Conservation (phyloP, 1,140 invertebrate species). For the Drosophila nigrodunni region DNA sequence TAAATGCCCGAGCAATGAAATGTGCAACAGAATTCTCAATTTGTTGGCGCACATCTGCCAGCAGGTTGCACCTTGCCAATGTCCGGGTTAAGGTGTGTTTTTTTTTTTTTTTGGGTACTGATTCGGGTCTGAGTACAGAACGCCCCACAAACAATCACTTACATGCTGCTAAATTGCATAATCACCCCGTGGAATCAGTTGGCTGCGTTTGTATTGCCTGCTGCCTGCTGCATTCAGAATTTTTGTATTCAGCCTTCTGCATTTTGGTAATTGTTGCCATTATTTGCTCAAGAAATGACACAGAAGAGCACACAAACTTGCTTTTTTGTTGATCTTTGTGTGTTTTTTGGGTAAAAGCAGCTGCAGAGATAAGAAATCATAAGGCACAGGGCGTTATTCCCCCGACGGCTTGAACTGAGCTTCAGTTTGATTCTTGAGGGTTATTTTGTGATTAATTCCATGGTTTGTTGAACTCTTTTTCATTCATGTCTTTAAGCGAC, state of each 20-base stretch:
- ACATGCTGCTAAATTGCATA: conserved; percentile 83
- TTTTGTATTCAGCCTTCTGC: conserved; percentile 11
- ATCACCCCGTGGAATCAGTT: conserved; percentile 76
- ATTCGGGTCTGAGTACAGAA: conserved; percentile 45
- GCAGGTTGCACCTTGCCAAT: conserved; percentile 41
- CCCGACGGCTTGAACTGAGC: not conserved
- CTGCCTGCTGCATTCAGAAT: not conserved
- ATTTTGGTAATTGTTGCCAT: conserved; percentile 76
- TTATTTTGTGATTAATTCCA: not conserved
- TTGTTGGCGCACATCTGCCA: conserved; percentile 66
- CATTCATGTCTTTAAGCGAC: not conserved
- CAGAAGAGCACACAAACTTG: conserved; percentile 39
- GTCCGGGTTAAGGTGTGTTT: conserved; percentile 16
- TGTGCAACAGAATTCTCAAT: conserved; percentile 71
- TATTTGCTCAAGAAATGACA: conserved; percentile 80
- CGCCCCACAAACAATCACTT: conserved; percentile 83
- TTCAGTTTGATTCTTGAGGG: not conserved
- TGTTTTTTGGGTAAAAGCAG: conserved; percentile 5
- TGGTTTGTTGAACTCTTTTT: not conserved
- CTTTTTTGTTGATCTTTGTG: not conserved
- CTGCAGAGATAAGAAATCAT: conserved; percentile 72
- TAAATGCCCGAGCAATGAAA: conserved; percentile 64
- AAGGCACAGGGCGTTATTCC: conserved; percentile 43
- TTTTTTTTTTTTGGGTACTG: not conserved
- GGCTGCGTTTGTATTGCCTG: conserved; percentile 23